Conservation (phyloP, 2,113 vertebrate genomes). For the Patagioenas fasciata region DNA sequence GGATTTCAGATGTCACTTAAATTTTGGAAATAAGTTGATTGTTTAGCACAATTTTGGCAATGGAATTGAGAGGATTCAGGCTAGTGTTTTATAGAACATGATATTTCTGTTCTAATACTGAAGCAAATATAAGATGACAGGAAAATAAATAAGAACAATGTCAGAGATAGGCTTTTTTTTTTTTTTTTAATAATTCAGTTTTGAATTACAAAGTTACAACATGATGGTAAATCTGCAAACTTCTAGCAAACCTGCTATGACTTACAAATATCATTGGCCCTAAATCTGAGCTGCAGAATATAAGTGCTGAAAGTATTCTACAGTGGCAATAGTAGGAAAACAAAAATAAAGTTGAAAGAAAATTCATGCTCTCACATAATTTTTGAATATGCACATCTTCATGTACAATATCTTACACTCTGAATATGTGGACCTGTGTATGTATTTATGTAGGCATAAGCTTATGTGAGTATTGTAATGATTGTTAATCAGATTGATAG, state of each 20-base stretch:
- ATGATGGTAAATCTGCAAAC: not conserved
- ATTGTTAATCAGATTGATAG: not conserved
- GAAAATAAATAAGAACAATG: not conserved
- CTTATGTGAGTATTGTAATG: not conserved
- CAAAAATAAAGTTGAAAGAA: not conserved
- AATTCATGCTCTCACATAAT: not conserved
- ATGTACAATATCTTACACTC: not conserved
- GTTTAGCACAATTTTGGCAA: conserved; percentile 26
- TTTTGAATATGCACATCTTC: not conserved
- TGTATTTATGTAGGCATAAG: not conserved
- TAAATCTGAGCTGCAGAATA: not conserved
- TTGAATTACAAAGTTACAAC: not conserved
- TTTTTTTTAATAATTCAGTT: not conserved
- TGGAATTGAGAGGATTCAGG: not conserved
- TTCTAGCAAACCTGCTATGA: not conserved
- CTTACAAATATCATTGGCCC: not conserved
- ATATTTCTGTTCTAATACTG: not conserved
- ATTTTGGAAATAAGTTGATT: conserved; percentile 17
- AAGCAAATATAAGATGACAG: not conserved
- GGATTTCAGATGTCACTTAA: conserved; percentile 9
- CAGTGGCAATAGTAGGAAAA: not conserved
- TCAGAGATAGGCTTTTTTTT: not conserved
- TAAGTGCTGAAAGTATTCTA: not conserved
- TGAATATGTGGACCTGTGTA: not conserved
- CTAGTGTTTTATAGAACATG: not conserved